Evolutionary conservation across 2,797 vertebrate genomes (phyloP), one percentile per base, ranked within the genome.

Genomic region (Sebastes ruberrimus): DNA sequence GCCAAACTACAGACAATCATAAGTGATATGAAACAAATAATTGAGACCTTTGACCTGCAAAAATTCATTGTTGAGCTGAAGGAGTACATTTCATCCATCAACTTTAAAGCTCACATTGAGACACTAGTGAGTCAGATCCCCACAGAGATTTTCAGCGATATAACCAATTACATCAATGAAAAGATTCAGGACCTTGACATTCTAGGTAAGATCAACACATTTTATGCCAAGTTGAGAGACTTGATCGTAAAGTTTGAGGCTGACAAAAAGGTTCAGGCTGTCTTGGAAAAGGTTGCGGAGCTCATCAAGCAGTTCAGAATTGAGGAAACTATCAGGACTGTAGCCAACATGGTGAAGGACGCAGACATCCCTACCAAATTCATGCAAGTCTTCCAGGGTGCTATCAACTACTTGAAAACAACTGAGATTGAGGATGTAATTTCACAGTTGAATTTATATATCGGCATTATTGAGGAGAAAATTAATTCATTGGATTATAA

Each of bases 401-500:
- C 90, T 74, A 81, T 96, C 66, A 86, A 91, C 74, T 92, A 95
- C 80, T 81, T 98, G 32, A 95, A 96, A 91, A 81, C 70, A 46
- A 90, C 90, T 83, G 93, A 97, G 85, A 94, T 97, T 78, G 91
- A 95, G 86, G 88, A 91, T 25, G 83, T 96, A 4, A 93, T 97
- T 86, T 85, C 94, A 32, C 88, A 96, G 74, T 56, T 97, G 59
- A 97, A 97, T 86, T 78, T 55, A 4, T 93, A 92, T 74, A 92
- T 97, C 89, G 93, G 95, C 20, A 59, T 6, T 22, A 49, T 95
- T 79, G 88, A 95, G 74, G 91, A 94, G 75, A 91, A 86, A 27
- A 62, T 98, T 30, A 95, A 88, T 55, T 92, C 95, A 80, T 96
- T 98, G 80, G 89, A 97, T 82, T 97, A 97, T 83, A 95, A 97